phyloP scores from a whole-genome alignment of 2,113 vertebrate genomes.

The Microtus oregoni region DNA sequence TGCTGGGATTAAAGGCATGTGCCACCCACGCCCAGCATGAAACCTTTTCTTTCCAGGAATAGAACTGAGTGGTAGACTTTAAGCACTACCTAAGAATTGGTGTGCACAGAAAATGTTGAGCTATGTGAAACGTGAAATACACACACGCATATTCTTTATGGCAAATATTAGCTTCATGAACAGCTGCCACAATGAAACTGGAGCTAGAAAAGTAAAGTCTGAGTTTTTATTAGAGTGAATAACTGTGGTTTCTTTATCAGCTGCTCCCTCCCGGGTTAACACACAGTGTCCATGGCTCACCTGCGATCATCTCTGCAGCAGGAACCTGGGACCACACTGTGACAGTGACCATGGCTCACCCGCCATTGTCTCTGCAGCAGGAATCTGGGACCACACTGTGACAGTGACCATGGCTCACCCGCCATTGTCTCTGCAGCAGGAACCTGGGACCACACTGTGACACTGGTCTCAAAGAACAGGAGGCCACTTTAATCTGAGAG shows the following conservation, averaged over 20 bases:
- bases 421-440: too few relatives aligned
- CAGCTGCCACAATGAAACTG: background rate
- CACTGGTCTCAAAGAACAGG: background rate
- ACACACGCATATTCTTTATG: background rate
- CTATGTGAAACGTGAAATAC: too few relatives aligned
- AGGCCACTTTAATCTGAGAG: background rate
- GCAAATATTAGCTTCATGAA: background rate
- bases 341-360: too few relatives aligned
- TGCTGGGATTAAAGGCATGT: too few relatives aligned
- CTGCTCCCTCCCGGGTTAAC: background rate
- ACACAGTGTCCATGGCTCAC: background rate
- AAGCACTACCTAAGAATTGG: background rate
- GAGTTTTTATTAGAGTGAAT: background rate
- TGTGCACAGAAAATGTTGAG: background rate
- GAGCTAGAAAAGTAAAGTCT: background rate
- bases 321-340: too few relatives aligned
- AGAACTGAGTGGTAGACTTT: background rate
- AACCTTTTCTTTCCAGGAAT: background rate
- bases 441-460: background rate
- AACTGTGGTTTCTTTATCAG: background rate
- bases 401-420: background rate
- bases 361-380: too few relatives aligned
- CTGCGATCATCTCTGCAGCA: background rate
- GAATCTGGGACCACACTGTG: too few relatives aligned
- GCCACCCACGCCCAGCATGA: background rate